Percentiles rank a stretch among this genome's conserved stretches.
phyloP scores from a whole-genome alignment of 2,888 invertebrate genomes.

The Nymphalis urticae region DNA sequence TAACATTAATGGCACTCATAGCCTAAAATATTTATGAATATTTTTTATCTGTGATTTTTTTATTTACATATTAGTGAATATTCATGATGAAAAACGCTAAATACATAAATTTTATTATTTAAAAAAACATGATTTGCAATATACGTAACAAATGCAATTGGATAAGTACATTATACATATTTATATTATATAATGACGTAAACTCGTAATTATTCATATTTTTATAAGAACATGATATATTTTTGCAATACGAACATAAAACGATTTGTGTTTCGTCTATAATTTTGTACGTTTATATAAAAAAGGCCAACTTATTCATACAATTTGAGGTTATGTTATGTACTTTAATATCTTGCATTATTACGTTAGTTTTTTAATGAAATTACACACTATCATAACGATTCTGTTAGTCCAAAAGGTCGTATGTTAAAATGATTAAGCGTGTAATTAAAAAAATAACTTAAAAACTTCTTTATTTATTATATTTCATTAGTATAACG shows the following conservation, averaged over 20 bases:
- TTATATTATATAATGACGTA: constrained; percentile 6
- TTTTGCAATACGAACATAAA: not conserved
- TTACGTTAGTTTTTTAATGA: constrained; percentile 31
- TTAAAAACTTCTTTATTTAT: no score
- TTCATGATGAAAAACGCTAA: not conserved
- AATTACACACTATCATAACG: constrained; percentile 18
- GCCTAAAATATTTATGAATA: constrained; percentile 66
- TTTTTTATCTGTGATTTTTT: constrained; percentile 30
- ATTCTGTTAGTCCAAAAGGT: no score
- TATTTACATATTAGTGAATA: constrained; percentile 28
- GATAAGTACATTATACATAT: constrained; percentile 26
- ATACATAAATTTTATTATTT: not conserved
- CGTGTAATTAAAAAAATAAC: no score
- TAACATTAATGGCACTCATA: constrained; percentile 76
- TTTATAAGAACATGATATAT: not conserved
- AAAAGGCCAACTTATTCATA: constrained; percentile 36
- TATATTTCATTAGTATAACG: no score
- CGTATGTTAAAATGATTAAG: no score
- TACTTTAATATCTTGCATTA: constrained; percentile 38
- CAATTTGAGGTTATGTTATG: constrained; percentile 42
- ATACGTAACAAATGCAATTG: constrained; percentile 39
- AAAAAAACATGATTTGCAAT: constrained; percentile 25
- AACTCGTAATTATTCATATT: not conserved
- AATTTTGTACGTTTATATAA: constrained; percentile 45
- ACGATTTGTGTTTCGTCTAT: not conserved